A percentile compares a stretch with the other conserved stretches of the same genome.
Conservation (phyloP, 2,113 vertebrate species). For the Pionites leucogaster region DNA sequence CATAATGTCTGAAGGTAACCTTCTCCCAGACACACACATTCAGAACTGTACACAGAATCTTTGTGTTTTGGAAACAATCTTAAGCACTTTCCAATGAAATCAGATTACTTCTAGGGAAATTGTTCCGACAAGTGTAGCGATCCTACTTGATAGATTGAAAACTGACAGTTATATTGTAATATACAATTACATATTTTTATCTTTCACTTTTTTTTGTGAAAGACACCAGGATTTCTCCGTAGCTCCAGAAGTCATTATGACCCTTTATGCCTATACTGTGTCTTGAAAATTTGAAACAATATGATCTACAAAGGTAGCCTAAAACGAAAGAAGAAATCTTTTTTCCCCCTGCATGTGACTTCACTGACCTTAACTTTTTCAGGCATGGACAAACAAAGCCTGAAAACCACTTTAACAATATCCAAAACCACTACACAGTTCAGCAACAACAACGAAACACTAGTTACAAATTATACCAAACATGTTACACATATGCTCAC, state of each 20-base stretch:
- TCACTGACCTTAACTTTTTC: constrained; percentile 40
- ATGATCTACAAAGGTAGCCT: not conserved
- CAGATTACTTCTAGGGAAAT: not conserved
- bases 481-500: not conserved
- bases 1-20: not conserved
- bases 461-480: not conserved
- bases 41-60: not conserved
- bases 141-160: not conserved
- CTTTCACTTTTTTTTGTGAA: not conserved
- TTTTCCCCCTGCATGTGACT: not conserved
- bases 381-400: constrained; percentile 24
- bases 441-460: not conserved
- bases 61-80: not conserved
- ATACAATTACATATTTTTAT: not conserved
- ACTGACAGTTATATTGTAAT: not conserved
- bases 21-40: not conserved
- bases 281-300: not conserved
- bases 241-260: not conserved
- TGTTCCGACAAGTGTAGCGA: not conserved
- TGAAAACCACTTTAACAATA: constrained; percentile 3
- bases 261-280: not conserved
- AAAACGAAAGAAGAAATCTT: constrained; percentile 6
- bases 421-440: constrained; percentile 18
- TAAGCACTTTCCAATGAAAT: not conserved
- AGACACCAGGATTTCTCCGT: not conserved